Base-by-base conservation (phyloP, 2,888 invertebrate species). In the Serrognathus titanus region DNA sequence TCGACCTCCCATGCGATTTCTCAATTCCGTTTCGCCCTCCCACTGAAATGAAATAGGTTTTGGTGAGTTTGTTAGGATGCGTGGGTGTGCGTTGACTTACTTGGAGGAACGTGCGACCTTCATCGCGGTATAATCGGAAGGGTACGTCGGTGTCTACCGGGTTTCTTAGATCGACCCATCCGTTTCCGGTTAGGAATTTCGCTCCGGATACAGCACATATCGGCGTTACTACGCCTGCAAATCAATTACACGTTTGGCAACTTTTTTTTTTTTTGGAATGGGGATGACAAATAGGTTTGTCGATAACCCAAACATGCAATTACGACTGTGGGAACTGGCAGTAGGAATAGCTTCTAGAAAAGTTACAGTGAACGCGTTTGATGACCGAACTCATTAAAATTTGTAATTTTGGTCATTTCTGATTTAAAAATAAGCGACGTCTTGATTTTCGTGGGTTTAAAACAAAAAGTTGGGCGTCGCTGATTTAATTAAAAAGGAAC, bases 181-280 rank as follows among this genome's bases (percentile, higher is more conserved):
- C 93, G 68, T 83, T 84, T 51, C 84, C 82, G 12, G 90, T 87
- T 51, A 94, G 81, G 74, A 88, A 92, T 75, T 92, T 91, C 3
- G 92, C 90, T 16, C 90, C 89, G 10, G 92, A 90, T 53, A 94
- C 90, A 9, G 91, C 91, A 71, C 94, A 94, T 54, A 92, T 86
- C 31, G 92, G 92, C 10, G 89, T 88, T 67, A 84, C 84, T 9
- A 90, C 87, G 69, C 87, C 92, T 92, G 56, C 51, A 70, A 48
- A 3, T 31, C 4, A 31, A 6, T 31, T 6, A 6, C 4, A 6
- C 5, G 7, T 31, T 3, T 31, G 24, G 2, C 5, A 7, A 31
- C 24, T 6, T 31, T 2, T 31, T 7, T 31, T 6, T 31, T 20
- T 3, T 3, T 20, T 20, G 20, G 4, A 20, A 20, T n/a, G n/a